Evolutionary conservation across 2,888 invertebrate species (phyloP).

Genomic region (Andricus curvator): DNA sequence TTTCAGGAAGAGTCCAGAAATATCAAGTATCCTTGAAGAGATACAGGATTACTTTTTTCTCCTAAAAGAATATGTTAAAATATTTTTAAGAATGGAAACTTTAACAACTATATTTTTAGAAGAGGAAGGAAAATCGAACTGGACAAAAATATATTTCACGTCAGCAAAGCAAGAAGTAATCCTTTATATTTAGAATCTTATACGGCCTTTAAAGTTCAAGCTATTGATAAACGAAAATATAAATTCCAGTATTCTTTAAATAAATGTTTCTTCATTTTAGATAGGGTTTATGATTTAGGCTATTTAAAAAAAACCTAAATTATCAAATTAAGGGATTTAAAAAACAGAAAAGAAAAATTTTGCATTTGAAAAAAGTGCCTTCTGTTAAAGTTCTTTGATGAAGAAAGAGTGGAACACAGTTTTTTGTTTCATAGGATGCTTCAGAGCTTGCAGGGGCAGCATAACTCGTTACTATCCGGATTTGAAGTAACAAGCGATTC

Average conservation of each 20-base stretch:
- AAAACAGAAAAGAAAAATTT: background rate
- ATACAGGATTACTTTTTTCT: background rate
- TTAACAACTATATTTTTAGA: background rate
- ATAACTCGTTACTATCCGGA: background rate
- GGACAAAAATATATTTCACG: background rate
- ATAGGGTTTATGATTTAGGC: background rate
- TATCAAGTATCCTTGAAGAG: background rate
- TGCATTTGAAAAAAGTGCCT: background rate
- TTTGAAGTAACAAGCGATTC: conserved; percentile 10
- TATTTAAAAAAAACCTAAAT: background rate
- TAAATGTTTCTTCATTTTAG: background rate
- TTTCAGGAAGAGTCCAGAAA: background rate
- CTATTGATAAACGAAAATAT: conserved; percentile 9
- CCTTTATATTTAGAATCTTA: background rate
- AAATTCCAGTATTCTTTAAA: background rate
- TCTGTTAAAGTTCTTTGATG: background rate
- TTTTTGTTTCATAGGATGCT: background rate
- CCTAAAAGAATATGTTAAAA: background rate
- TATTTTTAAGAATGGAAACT: background rate
- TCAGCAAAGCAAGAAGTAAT: conserved; percentile 5
- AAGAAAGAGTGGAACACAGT: background rate
- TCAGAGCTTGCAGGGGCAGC: conserved; percentile 8
- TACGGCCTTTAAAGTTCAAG: conserved; percentile 4
- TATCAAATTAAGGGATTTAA: background rate
- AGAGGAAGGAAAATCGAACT: background rate